phyloP scores from a whole-genome alignment of 2,888 invertebrate genomes.

The Alcis repandata region DNA sequence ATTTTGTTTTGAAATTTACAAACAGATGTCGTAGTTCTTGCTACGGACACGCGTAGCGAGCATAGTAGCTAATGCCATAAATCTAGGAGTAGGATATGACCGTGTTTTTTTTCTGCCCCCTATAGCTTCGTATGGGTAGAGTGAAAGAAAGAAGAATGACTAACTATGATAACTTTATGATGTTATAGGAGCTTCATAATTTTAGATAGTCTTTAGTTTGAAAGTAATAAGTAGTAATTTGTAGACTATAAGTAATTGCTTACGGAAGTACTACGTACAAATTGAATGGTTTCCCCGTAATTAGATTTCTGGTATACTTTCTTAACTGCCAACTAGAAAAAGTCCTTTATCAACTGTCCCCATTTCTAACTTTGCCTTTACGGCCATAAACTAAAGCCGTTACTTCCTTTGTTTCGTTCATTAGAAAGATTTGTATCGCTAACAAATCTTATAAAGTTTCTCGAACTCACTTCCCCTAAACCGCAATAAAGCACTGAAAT shows the following conservation, averaged over 20 bases:
- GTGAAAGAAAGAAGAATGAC: no score
- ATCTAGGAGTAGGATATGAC: background rate
- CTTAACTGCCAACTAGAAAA: conserved; percentile 20
- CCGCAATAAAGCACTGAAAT: conserved; percentile 34
- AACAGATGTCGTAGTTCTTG: background rate
- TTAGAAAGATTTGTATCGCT: conserved; percentile 43
- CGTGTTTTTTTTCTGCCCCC: background rate
- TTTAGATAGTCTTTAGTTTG: no score
- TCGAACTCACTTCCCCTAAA: conserved; percentile 33
- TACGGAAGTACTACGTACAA: background rate
- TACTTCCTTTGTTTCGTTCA: conserved; percentile 37
- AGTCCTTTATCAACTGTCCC: conserved; percentile 29
- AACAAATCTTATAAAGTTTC: conserved; percentile 42
- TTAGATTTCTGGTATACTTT: conserved; percentile 15
- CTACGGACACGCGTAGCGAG: background rate
- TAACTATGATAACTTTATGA: no score
- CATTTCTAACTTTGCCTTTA: conserved; percentile 33
- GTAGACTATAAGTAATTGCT: no score
- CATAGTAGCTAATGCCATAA: background rate
- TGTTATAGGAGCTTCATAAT: no score
- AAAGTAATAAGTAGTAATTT: no score
- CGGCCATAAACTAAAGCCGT: conserved; percentile 35
- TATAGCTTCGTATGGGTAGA: background rate
- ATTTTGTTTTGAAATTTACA: background rate
- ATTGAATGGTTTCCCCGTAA: conserved; percentile 1